phyloP scores from a whole-genome alignment of 2,888 invertebrate genomes.

The Rhingia campestris region DNA sequence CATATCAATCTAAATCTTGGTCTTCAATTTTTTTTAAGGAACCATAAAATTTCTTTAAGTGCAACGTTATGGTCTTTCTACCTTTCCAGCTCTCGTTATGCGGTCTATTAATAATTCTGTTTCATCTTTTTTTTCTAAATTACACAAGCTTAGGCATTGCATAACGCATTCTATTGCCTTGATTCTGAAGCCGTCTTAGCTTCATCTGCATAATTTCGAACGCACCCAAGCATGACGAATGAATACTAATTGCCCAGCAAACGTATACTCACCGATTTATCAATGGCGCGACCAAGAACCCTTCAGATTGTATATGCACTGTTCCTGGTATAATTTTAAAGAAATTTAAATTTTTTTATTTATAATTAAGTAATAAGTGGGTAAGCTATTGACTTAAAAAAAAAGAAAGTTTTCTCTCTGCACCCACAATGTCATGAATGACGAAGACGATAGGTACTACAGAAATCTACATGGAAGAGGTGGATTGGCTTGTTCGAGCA shows the following conservation, averaged over 20 bases:
- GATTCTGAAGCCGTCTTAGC: not conserved
- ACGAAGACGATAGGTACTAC: not conserved
- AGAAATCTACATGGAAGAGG: not conserved
- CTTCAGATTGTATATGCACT: too few relatives aligned
- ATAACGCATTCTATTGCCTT: constrained; percentile 1
- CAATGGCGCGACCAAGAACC: not conserved
- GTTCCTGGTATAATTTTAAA: not conserved
- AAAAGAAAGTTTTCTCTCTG: constrained; percentile 18
- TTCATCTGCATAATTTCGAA: not conserved
- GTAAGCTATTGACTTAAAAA: not conserved
- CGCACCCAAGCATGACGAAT: not conserved
- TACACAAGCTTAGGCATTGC: constrained; percentile 3
- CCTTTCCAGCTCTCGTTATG: not conserved
- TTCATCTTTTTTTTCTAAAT: not conserved
- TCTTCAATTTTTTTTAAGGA: not conserved
- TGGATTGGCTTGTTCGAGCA: not conserved
- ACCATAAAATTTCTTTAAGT: not conserved
- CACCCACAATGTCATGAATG: constrained; percentile 1
- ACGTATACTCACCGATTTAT: not conserved
- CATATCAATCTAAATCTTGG: too few relatives aligned
- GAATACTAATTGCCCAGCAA: constrained; percentile 3
- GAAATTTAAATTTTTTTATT: constrained; percentile 20
- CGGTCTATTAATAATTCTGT: not conserved
- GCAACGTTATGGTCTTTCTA: not conserved
- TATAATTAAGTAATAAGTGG: not conserved